Evolutionary conservation across 1,140 invertebrate species (phyloP).

Genomic region (Macrobrachium rosenbergii): DNA sequence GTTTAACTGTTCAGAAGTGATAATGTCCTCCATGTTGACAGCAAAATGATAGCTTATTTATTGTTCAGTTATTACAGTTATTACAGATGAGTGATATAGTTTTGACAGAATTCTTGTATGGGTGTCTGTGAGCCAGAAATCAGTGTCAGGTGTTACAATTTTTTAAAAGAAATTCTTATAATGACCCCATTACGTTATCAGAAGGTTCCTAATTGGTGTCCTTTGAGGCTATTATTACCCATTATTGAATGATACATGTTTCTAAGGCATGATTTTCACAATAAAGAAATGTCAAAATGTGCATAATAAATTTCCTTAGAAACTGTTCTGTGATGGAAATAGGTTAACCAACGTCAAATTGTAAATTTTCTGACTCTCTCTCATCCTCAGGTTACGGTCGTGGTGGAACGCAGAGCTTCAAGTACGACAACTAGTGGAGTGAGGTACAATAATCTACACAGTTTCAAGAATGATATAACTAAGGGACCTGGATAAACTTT

Average conservation of each 20-base stretch:
- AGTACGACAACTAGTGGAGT: slow-evolving; percentile 13
- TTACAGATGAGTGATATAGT: too few species aligned
- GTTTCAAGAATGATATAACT: too few species aligned
- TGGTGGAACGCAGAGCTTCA: slow-evolving; percentile 44
- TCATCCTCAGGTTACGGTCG: slow-evolving; percentile 43
- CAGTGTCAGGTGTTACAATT: background rate
- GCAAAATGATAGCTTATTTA: too few species aligned
- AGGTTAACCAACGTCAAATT: background rate
- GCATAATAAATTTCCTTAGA: background rate
- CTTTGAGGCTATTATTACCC: background rate
- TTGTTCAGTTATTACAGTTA: too few species aligned
- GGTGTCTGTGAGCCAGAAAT: background rate
- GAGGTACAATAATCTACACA: too few species aligned
- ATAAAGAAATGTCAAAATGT: background rate
- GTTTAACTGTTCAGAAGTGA: too few species aligned
- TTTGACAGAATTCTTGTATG: background rate
- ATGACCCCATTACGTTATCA: background rate
- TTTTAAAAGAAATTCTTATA: too few species aligned
- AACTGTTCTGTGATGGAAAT: background rate
- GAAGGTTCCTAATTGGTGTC: background rate
- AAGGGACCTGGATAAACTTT: too few species aligned
- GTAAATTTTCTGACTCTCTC: background rate
- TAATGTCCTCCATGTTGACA: too few species aligned
- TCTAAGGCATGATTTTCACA: too few species aligned
- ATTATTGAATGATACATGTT: too few species aligned